Percentiles rank a stretch among this genome's conserved stretches.
Evolutionary conservation across 2,113 vertebrate genomes (phyloP).

Genomic region (Mustela lutreola): DNA sequence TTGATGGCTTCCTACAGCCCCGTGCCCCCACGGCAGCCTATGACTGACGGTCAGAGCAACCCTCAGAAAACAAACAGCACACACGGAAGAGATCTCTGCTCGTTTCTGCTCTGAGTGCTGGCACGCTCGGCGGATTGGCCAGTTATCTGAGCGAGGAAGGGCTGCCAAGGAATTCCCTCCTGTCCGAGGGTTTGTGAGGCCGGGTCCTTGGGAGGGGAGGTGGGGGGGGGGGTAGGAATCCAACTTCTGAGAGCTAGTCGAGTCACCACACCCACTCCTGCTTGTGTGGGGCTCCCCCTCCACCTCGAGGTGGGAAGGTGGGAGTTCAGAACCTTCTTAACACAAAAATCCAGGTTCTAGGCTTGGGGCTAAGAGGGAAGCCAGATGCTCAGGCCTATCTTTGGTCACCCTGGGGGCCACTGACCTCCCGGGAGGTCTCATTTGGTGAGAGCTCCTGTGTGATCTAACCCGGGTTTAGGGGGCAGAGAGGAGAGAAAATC

Average conservation of each 20-base stretch:
- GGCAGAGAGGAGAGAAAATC: background rate
- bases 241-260: slow-evolving; percentile 77
- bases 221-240: slow-evolving; percentile 52
- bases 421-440: background rate
- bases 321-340: background rate
- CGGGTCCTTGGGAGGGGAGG: background rate
- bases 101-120: slow-evolving; percentile 84
- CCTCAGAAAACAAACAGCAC: slow-evolving; percentile 88
- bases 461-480: background rate
- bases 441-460: background rate
- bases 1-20: slow-evolving; percentile 88
- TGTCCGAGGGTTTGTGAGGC: slow-evolving; percentile 75
- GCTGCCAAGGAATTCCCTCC: slow-evolving; percentile 84
- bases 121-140: slow-evolving; percentile 82
- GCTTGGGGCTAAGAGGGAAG: background rate
- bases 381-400: background rate
- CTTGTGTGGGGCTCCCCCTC: slow-evolving; percentile 55
- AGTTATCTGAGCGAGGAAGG: slow-evolving; percentile 83
- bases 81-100: slow-evolving; percentile 86
- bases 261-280: slow-evolving; percentile 57
- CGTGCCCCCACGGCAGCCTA: slow-evolving; percentile 83
- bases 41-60: slow-evolving; percentile 85
- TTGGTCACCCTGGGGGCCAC: background rate
- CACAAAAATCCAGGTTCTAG: slow-evolving; percentile 60
- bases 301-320: fast-evolving